Evolutionary conservation across 2,888 invertebrate genomes (phyloP), one percentile per base, ranked within the genome.

Genomic region (Ormyrus rosae): DNA sequence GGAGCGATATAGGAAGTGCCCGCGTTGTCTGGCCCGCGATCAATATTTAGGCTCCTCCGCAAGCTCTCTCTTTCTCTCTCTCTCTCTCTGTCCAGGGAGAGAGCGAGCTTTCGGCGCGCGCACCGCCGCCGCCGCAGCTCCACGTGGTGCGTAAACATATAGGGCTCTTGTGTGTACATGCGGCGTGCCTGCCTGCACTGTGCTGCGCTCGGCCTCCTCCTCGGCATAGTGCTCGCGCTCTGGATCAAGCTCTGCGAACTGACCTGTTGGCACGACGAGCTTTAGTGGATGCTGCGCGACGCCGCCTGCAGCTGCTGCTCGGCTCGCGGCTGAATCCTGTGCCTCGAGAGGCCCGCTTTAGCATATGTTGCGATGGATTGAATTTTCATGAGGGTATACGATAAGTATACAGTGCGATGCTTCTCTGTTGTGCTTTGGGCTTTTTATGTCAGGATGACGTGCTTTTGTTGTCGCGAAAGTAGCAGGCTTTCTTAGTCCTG

Each of bases 61-160:
- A 53, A 53, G 34, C 61, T 61, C 19, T 34, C 19, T 34, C 19
- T 63, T n/a, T 45, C 11, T 6, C 56, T 56, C 68, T 53, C 55
- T 55, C 56, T 56, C 69, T 13, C 19, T 19, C 19, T 19, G 19
- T 19, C 19, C 19, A 19, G 19, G 19, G 19, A 19, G 19, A 19
- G 19, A 19, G 19, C 19, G 19, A 19, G 19, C 19, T 19, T n/a
- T 64, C 46, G 63, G 55, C 55, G 46, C 64, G 48, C n/a, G 69
- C 48, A 48, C 8, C 58, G 46, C 48, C 48, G 45, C 19, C 63
- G 46, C 51, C 61, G n/a, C 19, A 11, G 34, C 67, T 76, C 76
- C 76, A 76, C 76, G 76, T 76, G 76, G 76, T 69, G 76, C 68
- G 68, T 76, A 75, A 45, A n/a, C 6, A 50, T 64, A 64, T 60